Conservation (phyloP, 2,888 invertebrate species). For the Rhagium mordax region DNA sequence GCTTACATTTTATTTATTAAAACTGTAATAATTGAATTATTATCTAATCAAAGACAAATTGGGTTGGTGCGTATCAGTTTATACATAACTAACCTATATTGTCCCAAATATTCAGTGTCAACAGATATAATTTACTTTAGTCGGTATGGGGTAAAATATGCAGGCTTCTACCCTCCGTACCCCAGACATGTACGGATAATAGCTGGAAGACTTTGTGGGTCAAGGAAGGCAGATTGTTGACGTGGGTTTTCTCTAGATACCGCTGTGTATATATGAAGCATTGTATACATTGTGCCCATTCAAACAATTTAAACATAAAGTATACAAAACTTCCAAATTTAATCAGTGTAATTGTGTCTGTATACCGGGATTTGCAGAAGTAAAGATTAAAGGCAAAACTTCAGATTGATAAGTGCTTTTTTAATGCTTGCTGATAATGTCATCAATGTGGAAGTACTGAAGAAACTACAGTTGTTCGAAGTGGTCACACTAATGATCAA, state of each 20-base stretch:
- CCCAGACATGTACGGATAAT: not conserved
- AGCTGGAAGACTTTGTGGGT: not conserved
- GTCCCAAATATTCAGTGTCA: not conserved
- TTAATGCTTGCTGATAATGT: too few relatives aligned
- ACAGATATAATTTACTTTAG: not conserved
- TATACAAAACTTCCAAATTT: too few relatives aligned
- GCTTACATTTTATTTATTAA: too few relatives aligned
- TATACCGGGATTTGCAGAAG: too few relatives aligned
- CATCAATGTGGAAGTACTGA: too few relatives aligned
- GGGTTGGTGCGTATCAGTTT: not conserved
- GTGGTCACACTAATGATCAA: too few relatives aligned
- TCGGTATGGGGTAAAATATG: not conserved
- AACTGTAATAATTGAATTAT: too few relatives aligned
- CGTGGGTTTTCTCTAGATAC: not conserved
- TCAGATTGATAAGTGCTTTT: too few relatives aligned
- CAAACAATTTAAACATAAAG: not conserved
- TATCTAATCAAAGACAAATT: too few relatives aligned
- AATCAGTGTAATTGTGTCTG: too few relatives aligned
- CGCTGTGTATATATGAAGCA: not conserved
- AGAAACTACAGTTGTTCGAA: too few relatives aligned
- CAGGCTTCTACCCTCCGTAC: not conserved
- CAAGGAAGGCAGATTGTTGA: not conserved
- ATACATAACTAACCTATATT: not conserved
- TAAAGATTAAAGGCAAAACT: too few relatives aligned
- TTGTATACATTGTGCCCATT: not conserved